Evolutionary conservation across 1,140 invertebrate species (phyloP).

Genomic region (Anadara kagoshimensis): DNA sequence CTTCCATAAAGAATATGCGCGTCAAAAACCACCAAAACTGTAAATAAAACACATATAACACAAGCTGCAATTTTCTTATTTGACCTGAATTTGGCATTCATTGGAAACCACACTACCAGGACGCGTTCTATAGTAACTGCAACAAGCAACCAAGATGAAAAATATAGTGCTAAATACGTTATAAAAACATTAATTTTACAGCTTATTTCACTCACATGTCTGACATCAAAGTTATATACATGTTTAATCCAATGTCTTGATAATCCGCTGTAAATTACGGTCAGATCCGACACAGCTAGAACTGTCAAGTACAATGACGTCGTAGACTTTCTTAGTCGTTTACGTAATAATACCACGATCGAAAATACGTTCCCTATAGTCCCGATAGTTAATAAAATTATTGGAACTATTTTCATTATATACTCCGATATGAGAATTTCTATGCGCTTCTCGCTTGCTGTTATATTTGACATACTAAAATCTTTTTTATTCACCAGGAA

Average conservation of each 20-base stretch:
- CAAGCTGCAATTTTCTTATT: too few species aligned
- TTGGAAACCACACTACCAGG: constrained; percentile 48
- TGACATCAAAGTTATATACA: constrained; percentile 39
- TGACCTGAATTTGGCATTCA: constrained; percentile 28
- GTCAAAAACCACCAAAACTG: too few species aligned
- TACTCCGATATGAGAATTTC: too few species aligned
- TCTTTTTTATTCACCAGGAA: too few species aligned
- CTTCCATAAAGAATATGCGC: too few species aligned
- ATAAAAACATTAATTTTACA: constrained; percentile 48
- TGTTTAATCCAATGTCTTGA: constrained; percentile 38
- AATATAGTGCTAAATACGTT: constrained; percentile 45
- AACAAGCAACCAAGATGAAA: constrained; percentile 56
- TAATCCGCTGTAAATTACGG: constrained; percentile 51
- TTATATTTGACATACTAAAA: too few species aligned
- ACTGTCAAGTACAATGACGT: constrained; percentile 37
- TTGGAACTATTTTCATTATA: too few species aligned
- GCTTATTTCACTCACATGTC: constrained; percentile 7
- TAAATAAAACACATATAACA: too few species aligned
- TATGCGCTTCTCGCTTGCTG: too few species aligned
- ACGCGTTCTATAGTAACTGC: constrained; percentile 55
- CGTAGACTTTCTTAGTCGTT: constrained; percentile 29
- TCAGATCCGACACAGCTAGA: constrained; percentile 46
- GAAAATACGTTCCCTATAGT: constrained; percentile 49
- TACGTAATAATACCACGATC: constrained; percentile 40
- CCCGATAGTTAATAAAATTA: constrained; percentile 28